These are phyloP conservation scores for Rhinogobius similis DNA, from an alignment of 2,113 vertebrate genomes.

Conservation along the genomic window DNA sequence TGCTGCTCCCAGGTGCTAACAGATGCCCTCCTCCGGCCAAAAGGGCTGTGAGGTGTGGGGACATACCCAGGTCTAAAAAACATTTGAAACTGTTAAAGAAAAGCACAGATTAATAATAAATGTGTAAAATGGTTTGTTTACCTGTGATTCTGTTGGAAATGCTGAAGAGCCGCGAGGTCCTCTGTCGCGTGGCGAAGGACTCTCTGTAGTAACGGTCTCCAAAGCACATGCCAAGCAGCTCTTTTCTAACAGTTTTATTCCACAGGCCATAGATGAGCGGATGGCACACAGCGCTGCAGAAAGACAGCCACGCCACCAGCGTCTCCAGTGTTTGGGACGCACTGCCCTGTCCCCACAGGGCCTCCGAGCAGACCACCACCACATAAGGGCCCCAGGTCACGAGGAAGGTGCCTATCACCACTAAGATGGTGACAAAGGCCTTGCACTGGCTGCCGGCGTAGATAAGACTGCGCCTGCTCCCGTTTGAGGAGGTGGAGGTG, in stretches of 20 bases:
- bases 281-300: conserved; percentile 92
- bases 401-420: conserved; percentile 92
- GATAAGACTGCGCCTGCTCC: conserved; percentile 88
- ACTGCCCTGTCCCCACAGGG: conserved; percentile 88
- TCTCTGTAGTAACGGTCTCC: conserved; percentile 94
- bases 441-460: conserved; percentile 98
- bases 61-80: conserved; percentile 90
- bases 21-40: conserved; percentile 87
- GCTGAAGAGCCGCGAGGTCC: conserved; percentile 91
- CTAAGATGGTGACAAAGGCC: conserved; percentile 93
- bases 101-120: background rate
- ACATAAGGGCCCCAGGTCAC: conserved; percentile 96
- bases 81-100: conserved; percentile 1
- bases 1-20: conserved; percentile 91
- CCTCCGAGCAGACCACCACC: conserved; percentile 89
- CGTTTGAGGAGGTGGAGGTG: conserved; percentile 90
- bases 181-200: conserved; percentile 87
- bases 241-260: conserved; percentile 98
- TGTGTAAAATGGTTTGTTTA: conserved; percentile 51
- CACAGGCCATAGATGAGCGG: conserved; percentile 96
- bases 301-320: conserved; percentile 92
- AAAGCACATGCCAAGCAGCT: conserved; percentile 95
- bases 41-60: conserved; percentile 96
- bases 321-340: conserved; percentile 90
- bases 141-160: conserved; percentile 98